These are phyloP conservation scores for Drosophila tsacasi DNA, from an alignment of 1,140 invertebrate genomes.

Conservation along the genomic window DNA sequence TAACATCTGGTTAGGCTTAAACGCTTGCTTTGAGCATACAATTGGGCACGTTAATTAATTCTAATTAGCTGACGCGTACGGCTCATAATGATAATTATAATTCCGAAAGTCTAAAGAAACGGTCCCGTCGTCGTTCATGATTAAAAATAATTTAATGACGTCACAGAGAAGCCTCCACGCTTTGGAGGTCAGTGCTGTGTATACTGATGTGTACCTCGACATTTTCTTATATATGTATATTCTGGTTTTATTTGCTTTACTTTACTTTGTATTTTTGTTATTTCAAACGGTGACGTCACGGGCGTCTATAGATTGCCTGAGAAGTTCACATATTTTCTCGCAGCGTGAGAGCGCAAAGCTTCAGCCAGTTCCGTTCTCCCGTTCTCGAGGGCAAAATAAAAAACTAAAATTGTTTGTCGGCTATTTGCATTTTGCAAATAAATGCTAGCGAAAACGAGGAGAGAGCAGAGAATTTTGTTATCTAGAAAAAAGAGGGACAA, in stretches of 20 bases:
- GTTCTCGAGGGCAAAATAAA: conserved; percentile 36
- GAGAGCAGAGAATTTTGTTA: conserved; percentile 14
- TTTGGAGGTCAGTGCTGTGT: conserved; percentile 55
- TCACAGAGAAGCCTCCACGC: conserved; percentile 37
- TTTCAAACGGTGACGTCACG: conserved; percentile 58
- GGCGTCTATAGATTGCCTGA: conserved; percentile 31
- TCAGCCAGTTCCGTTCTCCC: conserved; percentile 7
- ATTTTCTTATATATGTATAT: neutral
- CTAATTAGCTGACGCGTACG: conserved; percentile 65
- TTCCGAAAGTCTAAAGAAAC: conserved; percentile 29
- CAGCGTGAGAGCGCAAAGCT: conserved; percentile 17
- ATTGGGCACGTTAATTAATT: conserved; percentile 65
- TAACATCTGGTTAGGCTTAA: conserved; percentile 66
- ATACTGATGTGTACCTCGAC: neutral
- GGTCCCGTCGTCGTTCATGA: conserved; percentile 44
- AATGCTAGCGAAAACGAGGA: neutral
- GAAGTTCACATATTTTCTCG: conserved; percentile 41
- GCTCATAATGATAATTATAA: conserved; percentile 49
- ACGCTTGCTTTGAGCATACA: conserved; percentile 19
- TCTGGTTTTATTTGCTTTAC: neutral
- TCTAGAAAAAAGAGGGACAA: neutral
- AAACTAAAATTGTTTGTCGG: conserved; percentile 37
- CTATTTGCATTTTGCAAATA: conserved; percentile 44
- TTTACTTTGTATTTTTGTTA: conserved; percentile 6
- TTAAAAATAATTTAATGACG: conserved; percentile 76